These are phyloP conservation scores for Pentalonia nigronervosa DNA, from an alignment of 1,140 invertebrate genomes.

Conservation along the genomic window DNA sequence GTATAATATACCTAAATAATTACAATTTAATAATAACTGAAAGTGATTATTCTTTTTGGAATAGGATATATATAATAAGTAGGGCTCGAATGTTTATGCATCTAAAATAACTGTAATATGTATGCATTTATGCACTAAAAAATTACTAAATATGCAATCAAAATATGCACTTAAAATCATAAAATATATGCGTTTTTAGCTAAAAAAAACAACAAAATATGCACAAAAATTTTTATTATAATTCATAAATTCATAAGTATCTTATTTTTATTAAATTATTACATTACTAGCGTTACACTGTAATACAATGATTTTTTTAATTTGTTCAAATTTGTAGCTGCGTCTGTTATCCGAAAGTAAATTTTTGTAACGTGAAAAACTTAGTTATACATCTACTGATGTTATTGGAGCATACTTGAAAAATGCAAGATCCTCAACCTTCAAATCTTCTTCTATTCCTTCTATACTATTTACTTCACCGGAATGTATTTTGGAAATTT, in stretches of 20 bases:
- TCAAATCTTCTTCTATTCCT: background rate
- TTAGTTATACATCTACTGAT: background rate
- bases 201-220: background rate
- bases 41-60: too few relatives aligned
- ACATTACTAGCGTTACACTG: background rate
- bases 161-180: background rate
- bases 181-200: background rate
- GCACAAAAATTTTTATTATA: too few relatives aligned
- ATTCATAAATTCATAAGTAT: too few relatives aligned
- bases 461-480: background rate
- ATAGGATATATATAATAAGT: too few relatives aligned
- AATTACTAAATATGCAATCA: too few relatives aligned
- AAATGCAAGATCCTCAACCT: conserved; percentile 8
- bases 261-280: background rate
- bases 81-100: background rate
- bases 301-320: background rate
- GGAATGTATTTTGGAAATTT: background rate
- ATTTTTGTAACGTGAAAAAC: too few relatives aligned
- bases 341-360: too few relatives aligned
- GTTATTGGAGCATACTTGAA: too few relatives aligned
- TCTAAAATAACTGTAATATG: background rate
- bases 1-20: too few relatives aligned
- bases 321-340: background rate
- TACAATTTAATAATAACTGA: too few relatives aligned
- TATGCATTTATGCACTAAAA: too few relatives aligned